Evolutionary conservation across 2,113 vertebrate genomes (phyloP), one percentile per base, ranked within the genome.

Genomic region (Sander vitreus): DNA sequence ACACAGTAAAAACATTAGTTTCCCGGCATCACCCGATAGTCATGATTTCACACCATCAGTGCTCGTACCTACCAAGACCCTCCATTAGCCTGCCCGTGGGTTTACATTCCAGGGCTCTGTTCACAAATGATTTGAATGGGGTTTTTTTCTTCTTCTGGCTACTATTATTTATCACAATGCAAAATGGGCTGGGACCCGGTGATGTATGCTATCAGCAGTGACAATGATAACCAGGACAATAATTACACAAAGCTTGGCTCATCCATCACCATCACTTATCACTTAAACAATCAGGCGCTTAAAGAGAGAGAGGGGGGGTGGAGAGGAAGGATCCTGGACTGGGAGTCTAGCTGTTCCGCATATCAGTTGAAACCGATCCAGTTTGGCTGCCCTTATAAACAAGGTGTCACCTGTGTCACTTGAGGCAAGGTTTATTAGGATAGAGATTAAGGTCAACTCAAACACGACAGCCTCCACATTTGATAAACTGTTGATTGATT

Each of bases 191-290:
- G 78, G 88, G 92, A 95, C 92, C 90, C 73, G 1, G 76, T 93
- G 94, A 95, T 93, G 88, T 89, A 89, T 91, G 93, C 92, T 89
- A 92, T 94, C 93, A 91, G 89, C 90, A 68, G 84, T 92, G 92
- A 94, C 93, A 93, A 92, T 84, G 93, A 95, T 94, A 94, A 94
- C 93, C 91, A 90, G 88, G 90, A 93, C 93, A 94, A 94, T 95
- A 95, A 95, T 96, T 95, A 94, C 93, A 89, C 88, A 91, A 92
- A 91, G 88, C 90, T 85, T 39, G n/a, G 76, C 84, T 89, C 94
- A 95, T 95, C 93, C 92, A 94, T 96, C 95, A 94, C 48, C 73
- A 90, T 92, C 93, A 94, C 91, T 93, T 94, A 94, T 94, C 92
- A 92, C 90, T 92, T 91, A 88, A 93, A 91, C 89, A 92, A 92